Evolutionary conservation across 2,888 invertebrate species (phyloP).

Genomic region (Marronus borbonicus): DNA sequence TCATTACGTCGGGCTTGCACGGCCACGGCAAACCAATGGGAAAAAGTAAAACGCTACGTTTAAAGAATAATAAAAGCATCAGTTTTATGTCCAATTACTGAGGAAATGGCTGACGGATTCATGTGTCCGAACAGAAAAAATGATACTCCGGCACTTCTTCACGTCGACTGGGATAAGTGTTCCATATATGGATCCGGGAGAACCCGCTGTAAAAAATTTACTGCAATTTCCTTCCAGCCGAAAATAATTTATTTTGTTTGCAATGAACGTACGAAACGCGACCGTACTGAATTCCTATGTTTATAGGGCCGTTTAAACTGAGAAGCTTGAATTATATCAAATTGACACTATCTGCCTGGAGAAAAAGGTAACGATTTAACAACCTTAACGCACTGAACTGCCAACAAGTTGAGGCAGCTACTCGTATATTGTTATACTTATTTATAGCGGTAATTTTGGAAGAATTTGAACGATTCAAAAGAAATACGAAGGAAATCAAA

Average conservation of each 20-base stretch:
- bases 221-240: constrained; percentile 38
- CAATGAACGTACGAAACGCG: constrained; percentile 17
- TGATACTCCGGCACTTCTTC: constrained; percentile 37
- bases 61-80: constrained; percentile 52
- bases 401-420: neutral
- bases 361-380: neutral
- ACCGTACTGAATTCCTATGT: constrained; percentile 22
- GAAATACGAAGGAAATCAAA: too few species aligned
- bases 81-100: constrained; percentile 51
- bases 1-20: constrained; percentile 24
- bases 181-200: constrained; percentile 42
- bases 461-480: too few species aligned
- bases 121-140: constrained; percentile 45
- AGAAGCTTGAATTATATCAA: constrained; percentile 17
- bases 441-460: too few species aligned
- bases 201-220: constrained; percentile 41
- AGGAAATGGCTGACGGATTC: constrained; percentile 42
- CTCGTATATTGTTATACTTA: neutral
- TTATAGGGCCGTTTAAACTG: constrained; percentile 10
- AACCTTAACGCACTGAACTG: neutral
- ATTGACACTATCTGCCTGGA: neutral
- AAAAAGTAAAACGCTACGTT: constrained; percentile 48
- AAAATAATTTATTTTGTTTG: constrained; percentile 44
- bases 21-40: constrained; percentile 8
- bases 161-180: constrained; percentile 40